These are phyloP conservation scores for Pangasius djambal DNA, from an alignment of 2,797 vertebrate genomes.

Conservation along the genomic window DNA sequence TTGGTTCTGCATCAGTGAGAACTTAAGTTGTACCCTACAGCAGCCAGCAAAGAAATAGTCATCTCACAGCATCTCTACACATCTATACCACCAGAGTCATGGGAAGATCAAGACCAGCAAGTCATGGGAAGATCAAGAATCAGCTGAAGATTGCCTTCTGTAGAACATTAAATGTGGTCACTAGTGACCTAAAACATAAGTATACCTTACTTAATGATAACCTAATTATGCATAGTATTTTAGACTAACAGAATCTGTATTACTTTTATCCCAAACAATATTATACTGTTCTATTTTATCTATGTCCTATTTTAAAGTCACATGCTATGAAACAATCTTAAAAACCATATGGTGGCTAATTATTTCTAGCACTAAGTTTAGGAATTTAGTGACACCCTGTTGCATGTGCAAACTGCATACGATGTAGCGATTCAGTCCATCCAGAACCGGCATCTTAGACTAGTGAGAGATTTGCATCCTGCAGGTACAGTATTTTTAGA, in stretches of 20 bases:
- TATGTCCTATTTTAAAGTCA: not conserved
- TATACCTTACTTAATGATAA: not conserved
- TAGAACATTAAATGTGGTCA: not conserved
- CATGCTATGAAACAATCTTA: not conserved
- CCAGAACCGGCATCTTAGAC: not conserved
- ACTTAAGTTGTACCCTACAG: not conserved
- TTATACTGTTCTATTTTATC: not conserved
- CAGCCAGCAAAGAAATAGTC: not conserved
- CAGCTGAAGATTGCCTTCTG: not conserved
- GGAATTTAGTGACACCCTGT: not conserved
- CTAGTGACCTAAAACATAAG: not conserved
- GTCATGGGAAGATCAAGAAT: not conserved
- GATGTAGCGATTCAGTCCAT: not conserved
- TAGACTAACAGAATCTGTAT: too few species aligned
- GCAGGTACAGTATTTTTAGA: slow-evolving; percentile 13
- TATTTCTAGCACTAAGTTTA: not conserved
- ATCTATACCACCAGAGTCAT: not conserved
- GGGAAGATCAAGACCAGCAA: not conserved
- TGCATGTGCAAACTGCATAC: not conserved
- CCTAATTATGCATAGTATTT: too few species aligned
- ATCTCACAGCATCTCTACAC: not conserved
- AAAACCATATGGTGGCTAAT: not conserved
- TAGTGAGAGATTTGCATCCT: not conserved
- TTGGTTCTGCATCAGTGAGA: not conserved
- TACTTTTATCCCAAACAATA: not conserved